Evolutionary conservation across 2,888 invertebrate genomes (phyloP).

Genomic region (Cephus rjabovi): DNA sequence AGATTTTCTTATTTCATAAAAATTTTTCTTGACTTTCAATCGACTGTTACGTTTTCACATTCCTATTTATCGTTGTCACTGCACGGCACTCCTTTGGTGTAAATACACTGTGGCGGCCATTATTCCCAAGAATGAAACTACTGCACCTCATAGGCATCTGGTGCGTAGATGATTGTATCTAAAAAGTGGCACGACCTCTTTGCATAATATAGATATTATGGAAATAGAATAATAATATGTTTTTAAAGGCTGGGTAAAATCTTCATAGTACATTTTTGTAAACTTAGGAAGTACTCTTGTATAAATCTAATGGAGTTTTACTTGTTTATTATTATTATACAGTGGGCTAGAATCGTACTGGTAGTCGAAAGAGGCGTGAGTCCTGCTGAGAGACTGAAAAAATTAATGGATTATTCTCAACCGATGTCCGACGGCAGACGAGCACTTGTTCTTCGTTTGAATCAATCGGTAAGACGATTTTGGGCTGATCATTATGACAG

Average conservation of each 20-base stretch:
- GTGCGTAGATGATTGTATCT: background rate
- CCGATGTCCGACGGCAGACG: slow-evolving; percentile 91
- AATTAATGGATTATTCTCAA: slow-evolving; percentile 92
- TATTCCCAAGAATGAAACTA: background rate
- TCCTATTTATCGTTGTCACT: background rate
- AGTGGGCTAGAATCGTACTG: slow-evolving; percentile 98
- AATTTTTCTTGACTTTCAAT: background rate
- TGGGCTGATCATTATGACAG: background rate
- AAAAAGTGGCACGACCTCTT: background rate
- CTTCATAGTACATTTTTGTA: background rate
- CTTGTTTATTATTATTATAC: slow-evolving; percentile 41
- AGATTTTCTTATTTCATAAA: background rate
- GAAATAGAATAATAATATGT: background rate
- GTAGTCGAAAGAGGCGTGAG: slow-evolving; percentile 98
- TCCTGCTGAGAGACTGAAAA: slow-evolving; percentile 85
- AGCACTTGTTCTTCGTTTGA: slow-evolving; percentile 87
- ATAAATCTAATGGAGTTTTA: background rate
- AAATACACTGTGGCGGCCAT: background rate
- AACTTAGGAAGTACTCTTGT: background rate
- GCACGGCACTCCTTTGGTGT: background rate
- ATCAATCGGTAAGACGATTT: slow-evolving; percentile 79
- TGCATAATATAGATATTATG: background rate
- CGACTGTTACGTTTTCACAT: background rate
- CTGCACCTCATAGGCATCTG: background rate
- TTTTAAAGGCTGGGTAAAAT: background rate